Percentiles rank a stretch among this genome's conserved stretches.
Conservation (phyloP, 2,113 vertebrate species). For the Sporophila hypoxantha region DNA sequence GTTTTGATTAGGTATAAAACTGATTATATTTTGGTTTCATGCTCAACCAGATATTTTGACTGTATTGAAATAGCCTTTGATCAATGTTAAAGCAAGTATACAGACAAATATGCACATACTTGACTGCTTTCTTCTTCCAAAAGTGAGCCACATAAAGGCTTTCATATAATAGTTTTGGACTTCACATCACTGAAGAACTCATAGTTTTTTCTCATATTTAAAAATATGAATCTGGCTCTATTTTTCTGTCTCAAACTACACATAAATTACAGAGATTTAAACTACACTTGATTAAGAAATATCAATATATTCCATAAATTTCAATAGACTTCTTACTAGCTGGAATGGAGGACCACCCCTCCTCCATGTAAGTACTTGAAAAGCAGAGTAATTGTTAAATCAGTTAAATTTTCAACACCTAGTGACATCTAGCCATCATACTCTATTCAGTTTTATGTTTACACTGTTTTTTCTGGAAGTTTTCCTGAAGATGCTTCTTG, state of each 20-base stretch:
- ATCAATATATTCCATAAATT: not conserved
- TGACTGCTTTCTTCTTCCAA: not conserved
- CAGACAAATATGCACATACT: fast-evolving
- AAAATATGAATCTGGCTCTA: not conserved
- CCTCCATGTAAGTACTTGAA: not conserved
- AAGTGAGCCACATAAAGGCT: not conserved
- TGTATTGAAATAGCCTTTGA: not conserved
- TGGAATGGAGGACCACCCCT: not conserved
- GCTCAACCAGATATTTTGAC: not conserved
- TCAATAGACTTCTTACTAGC: not conserved
- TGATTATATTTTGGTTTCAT: not conserved
- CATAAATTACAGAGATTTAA: not conserved
- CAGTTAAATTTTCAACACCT: not conserved
- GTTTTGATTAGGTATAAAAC: not conserved
- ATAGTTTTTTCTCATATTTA: not conserved
- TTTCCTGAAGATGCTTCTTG: not conserved
- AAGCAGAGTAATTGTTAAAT: not conserved
- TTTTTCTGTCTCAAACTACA: not conserved
- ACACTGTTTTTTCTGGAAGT: not conserved
- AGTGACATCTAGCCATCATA: not conserved
- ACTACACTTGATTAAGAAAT: not conserved
- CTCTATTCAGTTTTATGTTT: not conserved
- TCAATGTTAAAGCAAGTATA: not conserved
- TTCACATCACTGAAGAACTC: not conserved
- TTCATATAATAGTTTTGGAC: not conserved